Conservation (phyloP, 2,113 vertebrate species). For the Trichechus manatus region DNA sequence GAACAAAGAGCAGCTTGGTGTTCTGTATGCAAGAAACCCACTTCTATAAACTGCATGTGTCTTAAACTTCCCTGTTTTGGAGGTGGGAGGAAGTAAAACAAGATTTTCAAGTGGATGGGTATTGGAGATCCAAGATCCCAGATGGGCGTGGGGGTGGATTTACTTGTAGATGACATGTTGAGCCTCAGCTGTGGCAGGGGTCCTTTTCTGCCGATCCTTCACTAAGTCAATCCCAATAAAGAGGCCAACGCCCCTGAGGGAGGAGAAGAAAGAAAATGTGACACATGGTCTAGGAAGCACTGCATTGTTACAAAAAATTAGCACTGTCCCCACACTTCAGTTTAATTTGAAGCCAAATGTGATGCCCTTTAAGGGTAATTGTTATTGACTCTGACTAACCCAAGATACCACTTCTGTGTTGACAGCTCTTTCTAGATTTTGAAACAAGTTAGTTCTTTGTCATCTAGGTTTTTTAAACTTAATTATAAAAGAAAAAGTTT, state of each 20-base stretch:
- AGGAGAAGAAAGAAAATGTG: not conserved
- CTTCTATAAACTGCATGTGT: not conserved
- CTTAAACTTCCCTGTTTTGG: not conserved
- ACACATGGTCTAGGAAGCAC: not conserved
- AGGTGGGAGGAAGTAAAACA: not conserved
- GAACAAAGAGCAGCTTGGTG: not conserved
- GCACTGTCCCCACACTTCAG: not conserved
- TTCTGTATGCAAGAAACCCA: not conserved
- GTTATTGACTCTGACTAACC: not conserved
- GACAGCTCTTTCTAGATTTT: not conserved
- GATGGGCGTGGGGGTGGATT: not conserved
- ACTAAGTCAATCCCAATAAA: conserved; percentile 95
- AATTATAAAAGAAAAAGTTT: not conserved
- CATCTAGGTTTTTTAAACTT: not conserved
- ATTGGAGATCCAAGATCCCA: not conserved
- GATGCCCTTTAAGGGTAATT: not conserved
- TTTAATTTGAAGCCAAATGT: not conserved
- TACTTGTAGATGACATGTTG: conserved; percentile 94
- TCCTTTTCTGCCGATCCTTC: conserved; percentile 90
- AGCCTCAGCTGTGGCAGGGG: conserved; percentile 94
- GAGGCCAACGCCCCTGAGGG: conserved; percentile 90
- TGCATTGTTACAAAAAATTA: not conserved
- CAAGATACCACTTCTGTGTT: not conserved
- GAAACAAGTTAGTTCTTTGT: not conserved
- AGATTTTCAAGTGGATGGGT: not conserved